Evolutionary conservation across 2,888 invertebrate species (phyloP).

Genomic region (Andrena trimmerana): DNA sequence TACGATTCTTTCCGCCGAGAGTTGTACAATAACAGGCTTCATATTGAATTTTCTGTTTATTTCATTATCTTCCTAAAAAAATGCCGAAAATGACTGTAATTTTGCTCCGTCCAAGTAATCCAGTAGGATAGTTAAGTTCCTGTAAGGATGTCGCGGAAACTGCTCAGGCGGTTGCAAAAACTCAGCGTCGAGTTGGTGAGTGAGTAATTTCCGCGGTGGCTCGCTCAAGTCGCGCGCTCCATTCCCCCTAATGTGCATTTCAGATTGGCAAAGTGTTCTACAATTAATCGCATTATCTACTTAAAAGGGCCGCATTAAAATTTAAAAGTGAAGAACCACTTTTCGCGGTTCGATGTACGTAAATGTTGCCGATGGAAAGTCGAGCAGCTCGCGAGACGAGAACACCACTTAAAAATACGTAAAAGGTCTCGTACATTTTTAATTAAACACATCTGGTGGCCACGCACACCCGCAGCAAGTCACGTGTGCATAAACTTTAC

Average conservation of each 20-base stretch:
- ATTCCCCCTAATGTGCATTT: slow-evolving; percentile 3
- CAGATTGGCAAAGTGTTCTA: not conserved
- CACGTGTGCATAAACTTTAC: not conserved
- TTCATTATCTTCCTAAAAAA: too few species aligned
- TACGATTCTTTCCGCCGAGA: too few species aligned
- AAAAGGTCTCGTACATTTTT: not conserved
- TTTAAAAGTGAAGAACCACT: not conserved
- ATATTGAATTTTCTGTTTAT: too few species aligned
- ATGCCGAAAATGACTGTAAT: too few species aligned
- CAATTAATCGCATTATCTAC: slow-evolving; percentile 10
- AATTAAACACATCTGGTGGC: not conserved
- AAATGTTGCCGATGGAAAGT: not conserved
- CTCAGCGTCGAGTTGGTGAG: slow-evolving; percentile 20
- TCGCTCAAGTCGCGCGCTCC: not conserved
- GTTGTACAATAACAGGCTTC: too few species aligned
- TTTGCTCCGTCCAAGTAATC: not conserved
- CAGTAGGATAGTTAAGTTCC: slow-evolving; percentile 20
- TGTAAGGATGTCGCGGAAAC: slow-evolving; percentile 22
- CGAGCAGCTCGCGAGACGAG: not conserved
- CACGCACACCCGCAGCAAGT: too few species aligned
- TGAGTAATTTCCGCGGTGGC: slow-evolving; percentile 42
- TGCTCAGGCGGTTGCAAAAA: slow-evolving; percentile 12
- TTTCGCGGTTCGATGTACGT: not conserved
- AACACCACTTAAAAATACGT: not conserved
- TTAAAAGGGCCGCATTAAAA: not conserved